Evolutionary conservation across 1,140 invertebrate species (phyloP), one percentile per base, ranked within the genome.

Genomic region (Drosophila gunungcola): DNA sequence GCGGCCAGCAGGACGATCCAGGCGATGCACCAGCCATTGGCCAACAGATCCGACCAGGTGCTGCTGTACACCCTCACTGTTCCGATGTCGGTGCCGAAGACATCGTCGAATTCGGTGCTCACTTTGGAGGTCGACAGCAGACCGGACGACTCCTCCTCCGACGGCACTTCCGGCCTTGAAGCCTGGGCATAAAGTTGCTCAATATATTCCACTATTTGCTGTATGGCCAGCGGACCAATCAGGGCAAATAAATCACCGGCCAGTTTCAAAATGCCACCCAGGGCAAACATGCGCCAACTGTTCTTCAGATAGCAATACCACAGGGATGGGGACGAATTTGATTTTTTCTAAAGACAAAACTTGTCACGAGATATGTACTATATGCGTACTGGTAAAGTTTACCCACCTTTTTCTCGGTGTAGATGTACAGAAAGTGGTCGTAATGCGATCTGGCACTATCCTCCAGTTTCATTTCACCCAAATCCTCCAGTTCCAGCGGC

Each of bases 11-110:
- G 94, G 39, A 97, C 94, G 11, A 97, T 89, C 49, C 95, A 91
- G 27, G 96, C 94, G 93, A 97, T 94, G 12, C 96, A 94, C 92
- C 96, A 97, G 13, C 96, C 96, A 93, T 97, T 97, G 67, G 92
- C 93, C 48, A 96, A 78, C 75, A 97, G 95, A 89, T 96, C 94
- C 16, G 80, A 79, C 80, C 94, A 91, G 32, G 92, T 93, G 70
- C 94, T 88, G 85, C 93, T 92, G 77, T 92, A 92, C 79, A 92
- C 89, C 80, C 80, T 63, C 65, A 91, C 83, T 68, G 64, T 55
- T 7, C 72, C 80, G 56, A 81, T 79, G 27, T 48, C 43, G 43
- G 70, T 62, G 54, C 63, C 58, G 16, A 58, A 77, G 48, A 51
- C 68, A 42, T 65, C 78, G 57, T 76, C 77, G 57, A 45, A 49